Percentiles rank a stretch among this genome's conserved stretches.
phyloP scores from a whole-genome alignment of 2,113 vertebrate species.

The Cettia cetti region DNA sequence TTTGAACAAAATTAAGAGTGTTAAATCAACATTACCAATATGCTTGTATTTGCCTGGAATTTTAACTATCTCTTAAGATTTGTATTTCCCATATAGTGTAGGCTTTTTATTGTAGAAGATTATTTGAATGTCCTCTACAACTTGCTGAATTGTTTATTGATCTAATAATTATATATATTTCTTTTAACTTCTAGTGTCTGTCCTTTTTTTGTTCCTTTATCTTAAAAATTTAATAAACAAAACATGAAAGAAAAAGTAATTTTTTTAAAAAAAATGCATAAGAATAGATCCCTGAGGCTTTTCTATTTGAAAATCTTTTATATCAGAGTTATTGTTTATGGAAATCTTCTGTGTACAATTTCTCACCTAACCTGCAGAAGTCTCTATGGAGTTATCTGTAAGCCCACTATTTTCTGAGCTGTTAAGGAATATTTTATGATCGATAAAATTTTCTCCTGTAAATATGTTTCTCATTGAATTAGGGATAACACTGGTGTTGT shows the following conservation, averaged over 20 bases:
- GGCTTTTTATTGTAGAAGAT: slow-evolving; percentile 14
- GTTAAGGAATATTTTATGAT: slow-evolving; percentile 40
- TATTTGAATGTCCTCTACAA: slow-evolving; percentile 39
- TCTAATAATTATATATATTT: slow-evolving; percentile 43
- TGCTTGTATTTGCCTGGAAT: slow-evolving; percentile 12
- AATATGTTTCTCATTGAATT: slow-evolving; percentile 10
- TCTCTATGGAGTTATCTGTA: not conserved
- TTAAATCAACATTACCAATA: slow-evolving; percentile 48
- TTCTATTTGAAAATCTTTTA: slow-evolving; percentile 9
- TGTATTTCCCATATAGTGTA: slow-evolving; percentile 1
- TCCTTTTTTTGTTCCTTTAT: not conserved
- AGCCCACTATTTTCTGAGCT: not conserved
- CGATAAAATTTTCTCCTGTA: slow-evolving; percentile 2
- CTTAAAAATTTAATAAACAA: slow-evolving; percentile 45
- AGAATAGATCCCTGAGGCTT: not conserved
- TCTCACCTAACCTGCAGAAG: not conserved
- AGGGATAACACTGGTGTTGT: not conserved
- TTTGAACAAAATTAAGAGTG: slow-evolving; percentile 49
- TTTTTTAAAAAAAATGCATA: not conserved
- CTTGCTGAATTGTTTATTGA: slow-evolving; percentile 38
- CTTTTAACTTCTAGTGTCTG: not conserved
- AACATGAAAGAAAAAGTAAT: not conserved
- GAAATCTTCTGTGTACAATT: slow-evolving; percentile 20
- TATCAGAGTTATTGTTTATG: slow-evolving; percentile 24
- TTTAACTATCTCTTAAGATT: slow-evolving; percentile 17